Evolutionary conservation across 2,797 vertebrate species (phyloP), one percentile per base, ranked within the genome.

Genomic region (Lithobates sylvaticus): DNA sequence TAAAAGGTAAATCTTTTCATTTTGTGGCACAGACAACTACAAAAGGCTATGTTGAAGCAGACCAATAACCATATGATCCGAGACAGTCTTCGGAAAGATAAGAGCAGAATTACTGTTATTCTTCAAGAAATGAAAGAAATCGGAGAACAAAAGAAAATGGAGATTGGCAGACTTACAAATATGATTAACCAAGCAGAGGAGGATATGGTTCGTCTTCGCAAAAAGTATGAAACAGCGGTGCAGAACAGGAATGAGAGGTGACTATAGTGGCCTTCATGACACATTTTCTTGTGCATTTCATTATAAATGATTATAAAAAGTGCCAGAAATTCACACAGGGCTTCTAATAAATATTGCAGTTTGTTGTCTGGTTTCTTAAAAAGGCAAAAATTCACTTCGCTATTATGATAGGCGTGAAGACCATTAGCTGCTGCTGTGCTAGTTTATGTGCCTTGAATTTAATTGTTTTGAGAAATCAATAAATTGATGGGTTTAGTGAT

Each of bases 181-280:
- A 91, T 34, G 15, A 92, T 96, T 81, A 92, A 92, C 73, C 4
- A 23, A 32, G 90, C 94, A 0, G 95, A 98, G 85, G 91, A 95
- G 70, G 91, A 94, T 23, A 93, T 95, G 79, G 88, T 94, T 54
- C 94, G 93, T 36, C 90, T 96, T 7, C 92, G 84, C 32, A 96
- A 94, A 86, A 95, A 89, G 73, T 94, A 94, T 0, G 91, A 97
- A 44, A 90, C 86, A 50, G 93, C 89, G 0, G 16, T 95, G 39
- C 91, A 96, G 89, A 91, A 88, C 47, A 93, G 94, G 78, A 96
- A 96, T 10, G 93, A 95, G 72, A 94, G 96, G 98, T 99, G 91
- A 87, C 50, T 15, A 23, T 67, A 44, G 29, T 7, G 9, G 12
- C 61, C 7, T 65, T 65, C 4, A 54, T 5, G 16, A 15, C 15